These are phyloP conservation scores for Cheilosia pagana DNA, from an alignment of 2,888 invertebrate species.

Conservation along the genomic window DNA sequence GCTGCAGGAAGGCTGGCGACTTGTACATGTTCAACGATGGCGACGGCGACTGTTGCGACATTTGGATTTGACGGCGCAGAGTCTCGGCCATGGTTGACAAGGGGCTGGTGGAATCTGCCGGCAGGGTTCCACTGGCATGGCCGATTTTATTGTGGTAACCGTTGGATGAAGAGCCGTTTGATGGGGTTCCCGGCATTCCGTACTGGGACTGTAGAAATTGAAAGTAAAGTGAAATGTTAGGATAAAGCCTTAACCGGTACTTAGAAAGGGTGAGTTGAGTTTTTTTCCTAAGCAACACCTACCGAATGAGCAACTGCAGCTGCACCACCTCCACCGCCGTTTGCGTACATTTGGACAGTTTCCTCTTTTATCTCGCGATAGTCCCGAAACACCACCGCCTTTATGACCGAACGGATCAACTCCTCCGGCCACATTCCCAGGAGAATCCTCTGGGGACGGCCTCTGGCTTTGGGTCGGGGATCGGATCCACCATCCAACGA, in stretches of 20 bases:
- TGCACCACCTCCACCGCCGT: constrained; percentile 78
- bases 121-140: constrained; percentile 76
- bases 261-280: background rate
- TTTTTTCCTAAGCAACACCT: constrained; percentile 45
- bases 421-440: constrained; percentile 97
- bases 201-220: constrained; percentile 76
- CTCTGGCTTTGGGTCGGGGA: constrained; percentile 95
- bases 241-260: background rate
- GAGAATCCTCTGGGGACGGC: constrained; percentile 94
- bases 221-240: constrained; percentile 9
- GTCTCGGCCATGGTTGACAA: constrained; percentile 82
- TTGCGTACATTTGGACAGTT: constrained; percentile 84
- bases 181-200: constrained; percentile 76
- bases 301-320: constrained; percentile 75
- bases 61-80: constrained; percentile 81
- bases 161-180: constrained; percentile 78
- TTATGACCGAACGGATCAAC: constrained; percentile 95
- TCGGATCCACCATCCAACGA: constrained; percentile 95
- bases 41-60: constrained; percentile 80
- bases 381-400: constrained; percentile 96
- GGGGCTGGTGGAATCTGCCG: constrained; percentile 79
- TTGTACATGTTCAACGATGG: constrained; percentile 82
- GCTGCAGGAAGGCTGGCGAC: constrained; percentile 81
- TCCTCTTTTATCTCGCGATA: constrained; percentile 93
- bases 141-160: constrained; percentile 79